A percentile compares a stretch with the other conserved stretches of the same genome.
These are phyloP conservation scores for Chrysomallon squamiferum DNA, from an alignment of 1,140 invertebrate genomes.

Conservation along the genomic window DNA sequence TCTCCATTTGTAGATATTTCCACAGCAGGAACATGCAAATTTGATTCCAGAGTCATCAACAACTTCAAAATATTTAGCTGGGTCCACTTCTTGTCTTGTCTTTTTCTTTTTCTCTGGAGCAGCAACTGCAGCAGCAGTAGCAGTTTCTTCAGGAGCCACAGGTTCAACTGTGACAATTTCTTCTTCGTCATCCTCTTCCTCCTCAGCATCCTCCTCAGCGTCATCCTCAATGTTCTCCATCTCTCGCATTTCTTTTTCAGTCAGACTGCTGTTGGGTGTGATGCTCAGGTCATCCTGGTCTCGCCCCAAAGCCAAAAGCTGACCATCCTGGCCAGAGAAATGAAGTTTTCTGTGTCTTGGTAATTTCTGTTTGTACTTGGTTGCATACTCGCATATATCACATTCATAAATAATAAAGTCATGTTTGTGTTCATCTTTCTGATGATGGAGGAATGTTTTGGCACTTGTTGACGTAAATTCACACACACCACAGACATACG, in stretches of 20 bases:
- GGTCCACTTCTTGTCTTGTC: conserved; percentile 59
- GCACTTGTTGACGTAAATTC: conserved; percentile 45
- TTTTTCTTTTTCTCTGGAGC: conserved; percentile 49
- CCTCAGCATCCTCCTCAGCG: conserved; percentile 40
- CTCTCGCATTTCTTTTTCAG: background rate
- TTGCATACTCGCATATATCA: conserved; percentile 56
- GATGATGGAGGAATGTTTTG: conserved; percentile 44
- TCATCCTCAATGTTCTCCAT: conserved; percentile 19
- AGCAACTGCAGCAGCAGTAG: conserved; percentile 7
- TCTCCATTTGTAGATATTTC: conserved; percentile 63
- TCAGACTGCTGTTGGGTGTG: background rate
- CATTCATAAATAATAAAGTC: conserved; percentile 52
- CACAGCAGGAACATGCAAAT: conserved; percentile 63
- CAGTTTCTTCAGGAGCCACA: conserved; percentile 9
- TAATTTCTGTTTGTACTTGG: conserved; percentile 54
- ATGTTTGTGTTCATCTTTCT: conserved; percentile 39
- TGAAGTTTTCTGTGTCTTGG: conserved; percentile 51
- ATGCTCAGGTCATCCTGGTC: too few relatives aligned
- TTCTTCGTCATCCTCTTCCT: conserved; percentile 34
- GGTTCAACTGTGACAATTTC: conserved; percentile 28
- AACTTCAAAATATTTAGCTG: conserved; percentile 59
- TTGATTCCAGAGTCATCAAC: conserved; percentile 57
- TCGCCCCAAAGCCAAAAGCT: background rate
- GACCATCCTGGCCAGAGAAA: conserved; percentile 29
- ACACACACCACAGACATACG: conserved; percentile 46